Evolutionary conservation across 1,140 invertebrate genomes (phyloP).

Genomic region (Sinella curviseta): DNA sequence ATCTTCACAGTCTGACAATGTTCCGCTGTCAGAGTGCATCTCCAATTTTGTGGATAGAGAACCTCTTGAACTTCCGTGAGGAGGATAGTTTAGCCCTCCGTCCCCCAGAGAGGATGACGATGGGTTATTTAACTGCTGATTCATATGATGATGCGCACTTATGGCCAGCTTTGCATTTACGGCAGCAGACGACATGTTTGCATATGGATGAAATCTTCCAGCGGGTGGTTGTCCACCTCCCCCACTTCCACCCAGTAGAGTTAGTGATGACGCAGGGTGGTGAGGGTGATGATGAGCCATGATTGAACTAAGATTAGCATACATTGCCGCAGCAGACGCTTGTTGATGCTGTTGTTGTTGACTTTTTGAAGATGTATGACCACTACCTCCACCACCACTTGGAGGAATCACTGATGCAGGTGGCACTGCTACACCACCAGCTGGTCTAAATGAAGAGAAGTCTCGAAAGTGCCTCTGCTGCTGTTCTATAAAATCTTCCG

Average conservation of each 20-base stretch:
- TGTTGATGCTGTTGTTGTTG: constrained; percentile 35
- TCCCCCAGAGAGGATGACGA: background rate
- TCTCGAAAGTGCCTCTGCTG: constrained; percentile 45
- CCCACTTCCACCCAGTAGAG: background rate
- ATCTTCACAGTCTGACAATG: constrained; percentile 46
- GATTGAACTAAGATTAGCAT: constrained; percentile 40
- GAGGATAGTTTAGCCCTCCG: background rate
- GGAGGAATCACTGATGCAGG: constrained; percentile 7
- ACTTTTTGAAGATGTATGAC: background rate
- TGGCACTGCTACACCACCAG: background rate
- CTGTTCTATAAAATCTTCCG: constrained; percentile 40
- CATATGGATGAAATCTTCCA: constrained; percentile 44
- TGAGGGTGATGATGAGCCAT: constrained; percentile 32
- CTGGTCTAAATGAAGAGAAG: constrained; percentile 44
- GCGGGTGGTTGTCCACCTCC: constrained; percentile 8
- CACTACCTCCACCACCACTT: background rate
- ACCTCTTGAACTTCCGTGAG: background rate
- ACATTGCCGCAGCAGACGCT: constrained; percentile 29
- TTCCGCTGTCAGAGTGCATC: constrained; percentile 38
- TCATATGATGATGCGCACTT: constrained; percentile 6
- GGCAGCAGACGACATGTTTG: constrained; percentile 5
- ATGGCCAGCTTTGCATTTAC: constrained; percentile 5
- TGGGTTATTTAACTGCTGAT: background rate
- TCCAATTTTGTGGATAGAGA: background rate
- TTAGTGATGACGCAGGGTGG: background rate